Percentiles rank a stretch among this genome's conserved stretches.
These are phyloP conservation scores for Isaurus tuberculatus DNA, from an alignment of 92 coral and sea anemone genomes.

Conservation along the genomic window DNA sequence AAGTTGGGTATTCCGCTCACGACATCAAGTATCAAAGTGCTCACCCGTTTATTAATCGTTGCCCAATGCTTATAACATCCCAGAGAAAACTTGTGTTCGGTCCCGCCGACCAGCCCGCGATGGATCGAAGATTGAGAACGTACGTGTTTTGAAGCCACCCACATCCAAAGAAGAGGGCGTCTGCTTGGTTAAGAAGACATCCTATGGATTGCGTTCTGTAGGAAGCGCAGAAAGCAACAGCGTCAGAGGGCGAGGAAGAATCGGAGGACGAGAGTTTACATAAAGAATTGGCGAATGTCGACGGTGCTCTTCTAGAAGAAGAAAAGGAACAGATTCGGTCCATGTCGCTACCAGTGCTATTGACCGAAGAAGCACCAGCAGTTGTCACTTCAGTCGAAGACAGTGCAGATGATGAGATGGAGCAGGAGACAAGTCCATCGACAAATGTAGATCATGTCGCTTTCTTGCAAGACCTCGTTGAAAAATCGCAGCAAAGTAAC, in stretches of 20 bases:
- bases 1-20: too few relatives aligned
- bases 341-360: conserved; percentile 5
- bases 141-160: conserved; percentile 41
- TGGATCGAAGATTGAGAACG: too few relatives aligned
- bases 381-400: conserved; percentile 10
- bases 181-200: too few relatives aligned
- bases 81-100: too few relatives aligned
- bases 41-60: conserved; percentile 51
- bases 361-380: conserved; percentile 32
- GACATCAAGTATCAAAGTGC: too few relatives aligned
- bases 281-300: background rate
- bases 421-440: too few relatives aligned
- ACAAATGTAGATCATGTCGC: conserved; percentile 16
- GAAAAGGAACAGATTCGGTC: too few relatives aligned
- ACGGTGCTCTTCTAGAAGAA: conserved; percentile 10
- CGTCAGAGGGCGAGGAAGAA: too few relatives aligned
- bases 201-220: conserved; percentile 60
- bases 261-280: conserved; percentile 8
- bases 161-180: conserved; percentile 54
- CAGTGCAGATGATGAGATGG: too few relatives aligned
- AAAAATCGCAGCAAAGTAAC: conserved; percentile 26
- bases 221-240: too few relatives aligned
- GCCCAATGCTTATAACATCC: too few relatives aligned
- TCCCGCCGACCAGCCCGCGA: too few relatives aligned
- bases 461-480: conserved; percentile 26